Evolutionary conservation across 2,888 invertebrate species (phyloP).

Genomic region (Petrolisthes cinctipes): DNA sequence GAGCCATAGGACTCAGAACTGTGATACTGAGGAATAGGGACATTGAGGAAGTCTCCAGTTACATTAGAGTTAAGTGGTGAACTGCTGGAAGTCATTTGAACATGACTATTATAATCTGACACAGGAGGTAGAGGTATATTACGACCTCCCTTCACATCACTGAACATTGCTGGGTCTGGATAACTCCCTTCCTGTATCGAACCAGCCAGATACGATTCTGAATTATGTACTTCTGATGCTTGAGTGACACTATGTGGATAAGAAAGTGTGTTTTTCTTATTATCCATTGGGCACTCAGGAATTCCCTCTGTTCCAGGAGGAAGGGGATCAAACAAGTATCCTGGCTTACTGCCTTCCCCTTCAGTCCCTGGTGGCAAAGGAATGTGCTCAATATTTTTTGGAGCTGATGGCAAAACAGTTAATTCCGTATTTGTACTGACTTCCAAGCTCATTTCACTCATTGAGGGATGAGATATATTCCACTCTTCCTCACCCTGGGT

Average conservation of each 20-base stretch:
- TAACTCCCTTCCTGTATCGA: neutral
- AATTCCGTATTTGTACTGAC: slow-evolving; percentile 3
- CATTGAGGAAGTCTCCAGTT: neutral
- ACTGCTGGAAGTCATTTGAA: neutral
- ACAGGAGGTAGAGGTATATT: slow-evolving; percentile 37
- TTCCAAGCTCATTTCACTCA: neutral
- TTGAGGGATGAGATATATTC: neutral
- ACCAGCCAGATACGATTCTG: no score
- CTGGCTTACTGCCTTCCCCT: neutral
- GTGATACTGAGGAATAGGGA: neutral
- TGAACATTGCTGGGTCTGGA: neutral
- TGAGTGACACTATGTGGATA: neutral
- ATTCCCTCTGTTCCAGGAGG: slow-evolving; percentile 18
- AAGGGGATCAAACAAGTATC: neutral
- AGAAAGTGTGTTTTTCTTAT: neutral
- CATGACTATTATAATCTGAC: slow-evolving; percentile 21
- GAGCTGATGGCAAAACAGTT: neutral
- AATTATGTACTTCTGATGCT: no score
- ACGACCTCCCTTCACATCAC: neutral
- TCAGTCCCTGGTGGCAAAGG: slow-evolving; percentile 20
- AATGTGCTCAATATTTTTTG: neutral
- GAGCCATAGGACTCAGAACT: neutral
- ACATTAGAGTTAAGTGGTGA: neutral
- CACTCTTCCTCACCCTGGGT: neutral
- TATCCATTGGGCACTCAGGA: neutral